Base-by-base conservation (phyloP, 2,113 vertebrate genomes). In the Mirounga angustirostris region DNA sequence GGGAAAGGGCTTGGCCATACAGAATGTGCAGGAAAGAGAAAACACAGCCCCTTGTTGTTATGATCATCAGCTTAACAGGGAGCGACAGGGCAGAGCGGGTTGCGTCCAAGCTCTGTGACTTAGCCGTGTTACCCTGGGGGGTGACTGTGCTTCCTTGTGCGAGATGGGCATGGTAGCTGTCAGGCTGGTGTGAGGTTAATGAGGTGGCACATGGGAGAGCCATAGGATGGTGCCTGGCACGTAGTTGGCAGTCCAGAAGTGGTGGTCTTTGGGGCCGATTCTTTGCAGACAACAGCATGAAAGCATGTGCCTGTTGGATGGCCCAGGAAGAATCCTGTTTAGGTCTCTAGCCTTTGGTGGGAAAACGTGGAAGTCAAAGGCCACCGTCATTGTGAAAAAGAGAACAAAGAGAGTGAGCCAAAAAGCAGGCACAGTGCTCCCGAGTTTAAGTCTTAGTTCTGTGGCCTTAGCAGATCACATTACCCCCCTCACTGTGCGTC, bases 381-480 rank as follows among this genome's bases (percentile, higher is more conserved):
- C 59, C 91, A 54, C 43, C 3, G 4, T 79, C 76, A 2, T 33
- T 2, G 28, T 63, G 36, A 61, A 46, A 81, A 50, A 52, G 74
- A 88, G 40, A n/a, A 3, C 67, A 5, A 22, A 59, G 26, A 12
- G 14, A 26, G 15, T 0, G 11, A 43, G 22, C 22, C 61, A 7
- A 12, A 61, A 36, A 28, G 56, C 24, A 0, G 21, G 24, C 12
- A 14, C 0, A 0, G 26, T 0, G 28, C 80, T 65, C 26, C 12
- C 0, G 50, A 26, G 15, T 28, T 15, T 36, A 21, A 14, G 46
- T 36, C 79, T 56, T 33, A 59, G 59, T 40, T 30, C 81, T n/a
- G 36, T 7, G 91, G 26, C 81, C 74, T 33, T 8, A 40, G 10
- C 7, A 21, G 52, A 71, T 21, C 26, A 8, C 3, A 26, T 46